phyloP scores from a whole-genome alignment of 2,888 invertebrate genomes.

The Hyalella azteca region DNA sequence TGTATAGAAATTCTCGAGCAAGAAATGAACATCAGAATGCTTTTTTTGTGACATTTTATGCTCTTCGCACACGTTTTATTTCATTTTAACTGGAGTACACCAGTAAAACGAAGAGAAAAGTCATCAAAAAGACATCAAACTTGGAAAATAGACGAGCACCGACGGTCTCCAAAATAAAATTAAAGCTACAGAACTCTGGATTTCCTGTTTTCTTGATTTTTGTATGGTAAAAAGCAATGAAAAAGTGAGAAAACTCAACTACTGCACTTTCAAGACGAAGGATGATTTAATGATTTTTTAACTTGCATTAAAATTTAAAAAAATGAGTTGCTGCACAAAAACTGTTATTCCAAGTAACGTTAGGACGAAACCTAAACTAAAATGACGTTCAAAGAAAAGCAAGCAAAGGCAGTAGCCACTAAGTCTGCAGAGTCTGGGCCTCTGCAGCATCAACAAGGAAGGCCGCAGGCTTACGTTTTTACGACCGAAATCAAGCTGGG shows the following conservation, averaged over 20 bases:
- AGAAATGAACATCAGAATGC: too few species aligned
- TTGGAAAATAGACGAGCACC: background rate
- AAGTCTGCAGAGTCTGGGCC: background rate
- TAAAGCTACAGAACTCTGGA: background rate
- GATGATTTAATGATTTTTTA: too few species aligned
- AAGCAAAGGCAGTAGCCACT: background rate
- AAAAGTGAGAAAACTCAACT: background rate
- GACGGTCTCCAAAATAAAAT: background rate
- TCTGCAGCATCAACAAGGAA: background rate
- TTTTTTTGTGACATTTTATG: too few species aligned
- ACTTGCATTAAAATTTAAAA: background rate
- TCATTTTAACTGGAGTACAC: background rate
- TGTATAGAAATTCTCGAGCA: too few species aligned
- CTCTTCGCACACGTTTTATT: slow-evolving; percentile 9
- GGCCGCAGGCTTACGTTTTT: background rate
- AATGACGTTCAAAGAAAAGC: background rate
- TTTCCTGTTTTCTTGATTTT: background rate
- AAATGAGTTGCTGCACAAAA: background rate
- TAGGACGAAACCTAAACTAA: too few species aligned
- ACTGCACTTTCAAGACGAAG: background rate
- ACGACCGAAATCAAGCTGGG: slow-evolving; percentile 5
- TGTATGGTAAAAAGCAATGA: background rate
- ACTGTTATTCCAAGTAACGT: background rate
- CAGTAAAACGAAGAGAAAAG: slow-evolving; percentile 5
- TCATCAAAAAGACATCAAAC: slow-evolving; percentile 15